phyloP scores from a whole-genome alignment of 2,113 vertebrate species.

The Rhea pennata region DNA sequence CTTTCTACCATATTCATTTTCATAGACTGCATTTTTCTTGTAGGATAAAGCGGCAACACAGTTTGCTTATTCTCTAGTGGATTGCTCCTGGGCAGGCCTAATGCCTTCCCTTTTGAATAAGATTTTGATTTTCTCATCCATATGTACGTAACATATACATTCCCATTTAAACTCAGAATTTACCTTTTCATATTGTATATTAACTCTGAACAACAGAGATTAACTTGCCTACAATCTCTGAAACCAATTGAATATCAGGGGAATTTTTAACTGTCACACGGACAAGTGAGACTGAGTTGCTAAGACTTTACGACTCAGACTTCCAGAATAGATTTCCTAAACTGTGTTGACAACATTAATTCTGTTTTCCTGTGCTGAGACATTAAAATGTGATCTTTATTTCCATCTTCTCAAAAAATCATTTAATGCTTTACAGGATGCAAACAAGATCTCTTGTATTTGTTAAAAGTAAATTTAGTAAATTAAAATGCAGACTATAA shows the following conservation, averaged over 20 bases:
- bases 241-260: background rate
- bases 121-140: background rate
- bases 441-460: background rate
- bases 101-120: background rate
- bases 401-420: background rate
- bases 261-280: background rate
- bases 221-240: background rate
- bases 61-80: background rate
- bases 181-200: background rate
- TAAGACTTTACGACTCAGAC: background rate
- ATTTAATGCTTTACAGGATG: background rate
- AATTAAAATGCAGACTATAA: background rate
- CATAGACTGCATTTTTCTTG: background rate
- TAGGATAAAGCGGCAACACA: background rate
- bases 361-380: background rate
- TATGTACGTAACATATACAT: background rate
- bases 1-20: background rate
- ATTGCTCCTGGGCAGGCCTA: background rate
- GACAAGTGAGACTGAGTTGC: background rate
- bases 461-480: background rate
- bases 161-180: background rate
- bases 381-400: background rate
- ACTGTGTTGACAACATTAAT: background rate
- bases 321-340: background rate
- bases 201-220: background rate